Conservation (phyloP, 2,797 vertebrate species). For the Esox lucius region DNA sequence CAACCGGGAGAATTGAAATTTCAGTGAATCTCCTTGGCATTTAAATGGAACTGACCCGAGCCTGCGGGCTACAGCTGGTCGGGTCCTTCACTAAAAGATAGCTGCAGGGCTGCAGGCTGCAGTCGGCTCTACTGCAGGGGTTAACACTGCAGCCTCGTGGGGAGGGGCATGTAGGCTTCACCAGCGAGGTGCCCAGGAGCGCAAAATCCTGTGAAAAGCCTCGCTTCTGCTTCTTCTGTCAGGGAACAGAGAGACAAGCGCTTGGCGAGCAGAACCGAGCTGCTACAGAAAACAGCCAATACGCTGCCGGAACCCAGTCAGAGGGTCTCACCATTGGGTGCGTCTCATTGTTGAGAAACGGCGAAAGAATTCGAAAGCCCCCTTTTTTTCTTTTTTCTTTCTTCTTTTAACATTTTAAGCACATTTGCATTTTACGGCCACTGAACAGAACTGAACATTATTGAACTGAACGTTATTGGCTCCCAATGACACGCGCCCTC, state of each 20-base stretch:
- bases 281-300: conserved; percentile 66
- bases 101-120: no score
- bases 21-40: no score
- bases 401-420: conserved; percentile 7
- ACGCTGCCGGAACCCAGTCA: conserved; percentile 42
- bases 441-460: no score
- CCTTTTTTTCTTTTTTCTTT: no score
- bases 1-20: no score
- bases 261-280: conserved; percentile 43
- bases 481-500: no score
- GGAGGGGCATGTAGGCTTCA: conserved; percentile 40
- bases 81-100: no score
- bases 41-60: no score
- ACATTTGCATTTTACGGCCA: no score
- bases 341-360: background rate
- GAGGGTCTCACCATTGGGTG: conserved; percentile 37
- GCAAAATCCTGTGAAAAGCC: conserved; percentile 45
- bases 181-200: conserved; percentile 32
- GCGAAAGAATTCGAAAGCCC: background rate
- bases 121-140: background rate
- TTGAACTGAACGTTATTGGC: conserved; percentile 54
- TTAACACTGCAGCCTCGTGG: conserved; percentile 26
- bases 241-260: conserved; percentile 18
- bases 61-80: no score
- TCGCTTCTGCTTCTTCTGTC: conserved; percentile 50